Evolutionary conservation across 2,888 invertebrate species (phyloP), one percentile per base, ranked within the genome.

Genomic region (Pecten maximus): DNA sequence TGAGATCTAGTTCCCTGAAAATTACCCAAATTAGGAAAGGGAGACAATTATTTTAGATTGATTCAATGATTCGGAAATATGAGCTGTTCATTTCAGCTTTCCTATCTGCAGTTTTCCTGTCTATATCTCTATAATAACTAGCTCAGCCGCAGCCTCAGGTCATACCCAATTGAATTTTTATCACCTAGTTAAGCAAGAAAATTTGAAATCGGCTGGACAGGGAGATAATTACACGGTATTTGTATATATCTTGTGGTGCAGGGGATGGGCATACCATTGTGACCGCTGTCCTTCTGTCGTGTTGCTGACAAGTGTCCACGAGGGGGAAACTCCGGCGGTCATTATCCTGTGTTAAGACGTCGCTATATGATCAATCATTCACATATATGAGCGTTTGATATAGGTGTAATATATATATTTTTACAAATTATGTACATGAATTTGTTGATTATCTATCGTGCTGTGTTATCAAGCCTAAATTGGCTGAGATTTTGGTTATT

Each of bases 21-120:
- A 74, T 74, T 74, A 74, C 74, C 74, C 74, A 74, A 74, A 74
- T 74, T 74, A 74, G 74, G 74, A 74, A 74, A 28, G 12, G 74
- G 74, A 74, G 74, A 74, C 74, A 74, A 74, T 74, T 74, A 74
- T 74, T 74, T 74, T 74, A 74, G 74, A 74, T 74, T 74, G 74
- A 74, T 74, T 74, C 74, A 74, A 74, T 74, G 74, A 74, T 74
- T 74, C 35, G 74, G 74, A 74, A 74, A 74, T 74, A 74, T 74
- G 74, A 74, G 28, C 74, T 35, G 74, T 74, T 74, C 74, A 74
- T 74, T 74, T 23, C 35, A 28, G 74, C 28, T 74, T 74, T 35
- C 28, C 74, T 74, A 8, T 74, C 74, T 23, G 50, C 23, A 74
- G 4, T 6, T 74, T 35, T 74, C 2, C 74, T 35, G 35, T 74